Evolutionary conservation across 1,140 invertebrate genomes (phyloP).

Genomic region (Bombus cullumanus): DNA sequence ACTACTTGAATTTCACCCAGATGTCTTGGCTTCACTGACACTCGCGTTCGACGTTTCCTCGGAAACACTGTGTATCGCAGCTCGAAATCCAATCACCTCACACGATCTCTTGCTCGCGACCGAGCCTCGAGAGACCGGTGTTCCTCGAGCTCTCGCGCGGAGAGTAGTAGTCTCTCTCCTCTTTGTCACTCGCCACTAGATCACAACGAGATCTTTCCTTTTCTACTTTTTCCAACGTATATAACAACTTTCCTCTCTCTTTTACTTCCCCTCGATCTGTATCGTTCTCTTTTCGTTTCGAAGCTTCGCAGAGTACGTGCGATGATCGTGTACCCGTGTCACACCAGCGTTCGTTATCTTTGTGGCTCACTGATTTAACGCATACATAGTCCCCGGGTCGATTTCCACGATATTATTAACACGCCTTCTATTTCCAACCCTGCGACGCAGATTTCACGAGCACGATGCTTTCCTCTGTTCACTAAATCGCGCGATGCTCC

Average conservation of each 20-base stretch:
- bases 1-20: conserved; percentile 3
- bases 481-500: conserved; percentile 10
- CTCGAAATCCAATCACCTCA: conserved; percentile 55
- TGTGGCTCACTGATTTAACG: neutral
- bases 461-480: neutral
- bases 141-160: neutral
- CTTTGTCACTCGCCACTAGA: conserved; percentile 48
- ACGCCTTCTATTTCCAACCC: neutral
- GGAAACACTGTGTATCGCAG: conserved; percentile 43
- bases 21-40: conserved; percentile 43
- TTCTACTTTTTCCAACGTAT: neutral
- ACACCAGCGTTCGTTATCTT: conserved; percentile 12
- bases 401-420: neutral
- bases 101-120: conserved; percentile 24
- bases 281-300: neutral
- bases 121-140: conserved; percentile 26
- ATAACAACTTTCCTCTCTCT: neutral
- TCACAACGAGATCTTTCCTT: conserved; percentile 18
- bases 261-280: neutral
- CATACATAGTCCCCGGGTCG: neutral
- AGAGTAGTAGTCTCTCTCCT: neutral
- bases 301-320: neutral
- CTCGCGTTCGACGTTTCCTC: conserved; percentile 43
- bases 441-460: neutral
- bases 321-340: conserved; percentile 10